These are phyloP conservation scores for Andrena trimmerana DNA, from an alignment of 2,888 invertebrate species.

Conservation along the genomic window DNA sequence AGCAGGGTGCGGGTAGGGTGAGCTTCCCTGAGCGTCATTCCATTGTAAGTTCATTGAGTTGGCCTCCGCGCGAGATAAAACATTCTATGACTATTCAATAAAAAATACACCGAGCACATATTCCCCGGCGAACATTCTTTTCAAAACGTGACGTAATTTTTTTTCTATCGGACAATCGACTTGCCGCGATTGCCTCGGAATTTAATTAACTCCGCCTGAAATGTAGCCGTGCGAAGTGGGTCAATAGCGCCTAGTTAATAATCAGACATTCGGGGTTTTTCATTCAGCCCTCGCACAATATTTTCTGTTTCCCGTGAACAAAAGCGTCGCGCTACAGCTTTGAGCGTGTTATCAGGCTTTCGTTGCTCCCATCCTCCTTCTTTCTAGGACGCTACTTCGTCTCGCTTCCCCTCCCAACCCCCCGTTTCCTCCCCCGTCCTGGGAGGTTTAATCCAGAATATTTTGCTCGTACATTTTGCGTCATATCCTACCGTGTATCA, in stretches of 20 bases:
- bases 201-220: slow-evolving; percentile 6
- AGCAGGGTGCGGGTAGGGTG: neutral
- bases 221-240: neutral
- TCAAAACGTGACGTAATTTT: neutral
- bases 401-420: slow-evolving; percentile 7
- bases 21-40: neutral
- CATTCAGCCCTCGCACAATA: slow-evolving; percentile 11
- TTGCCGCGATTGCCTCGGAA: neutral
- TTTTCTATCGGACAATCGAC: neutral
- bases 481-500: slow-evolving; percentile 36
- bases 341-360: slow-evolving; percentile 41
- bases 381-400: slow-evolving; percentile 30
- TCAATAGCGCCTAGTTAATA: slow-evolving; percentile 6
- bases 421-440: neutral
- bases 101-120: too few species aligned
- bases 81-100: neutral
- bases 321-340: slow-evolving; percentile 36
- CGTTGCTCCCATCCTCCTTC: slow-evolving; percentile 18
- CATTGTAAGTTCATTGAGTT: neutral
- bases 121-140: neutral
- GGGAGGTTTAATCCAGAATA: slow-evolving; percentile 60
- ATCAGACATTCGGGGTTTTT: slow-evolving; percentile 10
- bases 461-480: slow-evolving; percentile 51
- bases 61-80: neutral
- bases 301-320: slow-evolving; percentile 42